phyloP scores from a whole-genome alignment of 2,888 invertebrate species.

The Sesamia inferens region DNA sequence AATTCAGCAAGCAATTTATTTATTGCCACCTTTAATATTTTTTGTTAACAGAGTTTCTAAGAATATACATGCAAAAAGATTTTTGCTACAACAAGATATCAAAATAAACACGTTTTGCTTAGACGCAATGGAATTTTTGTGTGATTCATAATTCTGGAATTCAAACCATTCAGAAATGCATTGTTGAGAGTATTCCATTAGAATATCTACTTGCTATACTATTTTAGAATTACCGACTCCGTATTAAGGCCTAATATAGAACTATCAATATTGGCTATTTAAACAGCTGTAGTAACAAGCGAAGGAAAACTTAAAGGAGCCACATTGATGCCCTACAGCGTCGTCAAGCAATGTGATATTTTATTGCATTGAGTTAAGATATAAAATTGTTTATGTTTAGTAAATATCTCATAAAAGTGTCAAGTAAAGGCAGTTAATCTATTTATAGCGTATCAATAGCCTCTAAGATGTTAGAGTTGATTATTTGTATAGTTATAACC shows the following conservation, averaged over 20 bases:
- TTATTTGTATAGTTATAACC: constrained; percentile 1
- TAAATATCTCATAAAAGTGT: constrained; percentile 36
- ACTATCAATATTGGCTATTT: constrained; percentile 5
- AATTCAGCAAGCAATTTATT: constrained; percentile 8
- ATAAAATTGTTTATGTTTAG: constrained; percentile 17
- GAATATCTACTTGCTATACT: not conserved
- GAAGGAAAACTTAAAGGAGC: constrained; percentile 14
- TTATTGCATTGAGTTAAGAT: constrained; percentile 14
- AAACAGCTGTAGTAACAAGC: constrained; percentile 19
- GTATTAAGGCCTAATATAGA: constrained; percentile 14
- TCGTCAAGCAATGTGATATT: constrained; percentile 29
- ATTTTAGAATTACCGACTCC: constrained; percentile 10
- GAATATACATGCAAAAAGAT: not conserved
- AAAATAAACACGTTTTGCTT: constrained; percentile 44
- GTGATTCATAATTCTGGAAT: constrained; percentile 38
- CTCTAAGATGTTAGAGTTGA: not conserved
- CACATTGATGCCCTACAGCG: constrained; percentile 24
- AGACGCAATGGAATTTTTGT: constrained; percentile 24
- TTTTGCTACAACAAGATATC: not conserved
- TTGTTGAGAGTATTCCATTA: not conserved
- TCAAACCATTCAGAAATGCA: constrained; percentile 11
- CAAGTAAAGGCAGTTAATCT: constrained; percentile 5
- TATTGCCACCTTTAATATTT: not conserved
- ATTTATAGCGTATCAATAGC: constrained; percentile 33
- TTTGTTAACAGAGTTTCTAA: not conserved